Evolutionary conservation across 2,888 invertebrate species (phyloP).

Genomic region (Leptothorax acervorum): DNA sequence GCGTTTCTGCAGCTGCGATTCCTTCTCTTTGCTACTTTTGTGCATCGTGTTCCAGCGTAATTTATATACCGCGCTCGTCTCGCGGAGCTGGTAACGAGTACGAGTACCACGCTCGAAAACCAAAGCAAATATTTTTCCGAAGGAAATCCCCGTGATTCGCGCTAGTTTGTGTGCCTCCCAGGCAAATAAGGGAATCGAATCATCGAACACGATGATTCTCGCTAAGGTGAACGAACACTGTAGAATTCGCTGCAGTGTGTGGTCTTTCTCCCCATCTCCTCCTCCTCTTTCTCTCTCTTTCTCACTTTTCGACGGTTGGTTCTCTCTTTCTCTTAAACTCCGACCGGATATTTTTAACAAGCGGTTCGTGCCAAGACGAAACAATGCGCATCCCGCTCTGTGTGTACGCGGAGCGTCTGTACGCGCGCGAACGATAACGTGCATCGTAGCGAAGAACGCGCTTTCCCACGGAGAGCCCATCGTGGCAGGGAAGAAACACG

Average conservation of each 20-base stretch:
- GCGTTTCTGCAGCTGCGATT: constrained; percentile 15
- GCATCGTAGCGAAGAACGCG: constrained; percentile 11
- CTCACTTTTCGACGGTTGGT: constrained; percentile 14
- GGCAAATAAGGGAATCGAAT: constrained; percentile 41
- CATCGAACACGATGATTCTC: constrained; percentile 42
- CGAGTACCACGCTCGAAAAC: constrained; percentile 50
- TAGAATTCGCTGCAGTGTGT: constrained; percentile 12
- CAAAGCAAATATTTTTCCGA: constrained; percentile 68
- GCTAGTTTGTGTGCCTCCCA: constrained; percentile 42
- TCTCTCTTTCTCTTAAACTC: constrained; percentile 58
- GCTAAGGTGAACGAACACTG: constrained; percentile 72
- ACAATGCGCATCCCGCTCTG: constrained; percentile 70
- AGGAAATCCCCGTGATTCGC: constrained; percentile 46
- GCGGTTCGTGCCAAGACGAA: constrained; percentile 75
- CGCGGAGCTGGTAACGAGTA: constrained; percentile 23
- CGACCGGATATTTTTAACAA: constrained; percentile 79
- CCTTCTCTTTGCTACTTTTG: constrained; percentile 43
- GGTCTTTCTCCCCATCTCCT: constrained; percentile 34
- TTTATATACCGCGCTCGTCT: constrained; percentile 46
- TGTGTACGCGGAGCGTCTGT: constrained; percentile 26
- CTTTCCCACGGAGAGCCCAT: constrained; percentile 48
- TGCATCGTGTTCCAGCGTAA: constrained; percentile 24
- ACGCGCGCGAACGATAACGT: constrained; percentile 35
- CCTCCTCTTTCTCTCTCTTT: constrained; percentile 27
- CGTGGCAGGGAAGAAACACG: constrained; percentile 55